Conservation (phyloP, 2,888 invertebrate species). For the Orchesellides sinensis region DNA sequence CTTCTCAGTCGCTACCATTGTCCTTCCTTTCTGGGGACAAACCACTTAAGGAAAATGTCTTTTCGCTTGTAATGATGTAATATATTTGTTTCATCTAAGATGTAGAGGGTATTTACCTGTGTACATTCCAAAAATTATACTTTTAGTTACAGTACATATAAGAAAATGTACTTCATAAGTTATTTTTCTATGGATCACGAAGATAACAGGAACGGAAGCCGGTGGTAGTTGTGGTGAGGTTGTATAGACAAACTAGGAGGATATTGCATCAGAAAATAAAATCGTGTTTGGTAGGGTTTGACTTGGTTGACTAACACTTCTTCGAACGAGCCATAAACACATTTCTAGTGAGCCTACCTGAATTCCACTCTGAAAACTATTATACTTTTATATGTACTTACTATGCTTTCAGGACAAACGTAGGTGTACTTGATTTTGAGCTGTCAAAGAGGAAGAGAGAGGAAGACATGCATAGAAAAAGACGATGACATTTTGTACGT, state of each 20-base stretch:
- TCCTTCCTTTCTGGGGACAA: conserved; percentile 48
- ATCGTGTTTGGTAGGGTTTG: conserved; percentile 52
- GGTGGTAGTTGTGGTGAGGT: conserved; percentile 38
- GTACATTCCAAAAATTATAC: background rate
- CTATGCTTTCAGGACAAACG: too few relatives aligned
- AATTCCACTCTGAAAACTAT: background rate
- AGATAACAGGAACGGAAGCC: conserved; percentile 53
- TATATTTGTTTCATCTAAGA: conserved; percentile 56
- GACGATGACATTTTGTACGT: conserved; percentile 55
- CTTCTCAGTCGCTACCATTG: conserved; percentile 27
- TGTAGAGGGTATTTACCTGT: conserved; percentile 36
- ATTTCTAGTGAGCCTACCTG: background rate
- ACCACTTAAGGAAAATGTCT: conserved; percentile 64
- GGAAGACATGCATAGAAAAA: conserved; percentile 62
- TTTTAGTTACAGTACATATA: background rate
- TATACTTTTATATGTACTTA: background rate
- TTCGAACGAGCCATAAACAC: conserved; percentile 22
- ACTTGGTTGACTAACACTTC: conserved; percentile 49
- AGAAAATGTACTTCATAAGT: background rate
- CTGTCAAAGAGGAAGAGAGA: conserved; percentile 49
- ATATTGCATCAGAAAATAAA: conserved; percentile 35
- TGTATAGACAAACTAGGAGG: conserved; percentile 41
- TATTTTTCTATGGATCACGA: conserved; percentile 15
- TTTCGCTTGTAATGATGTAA: conserved; percentile 64
- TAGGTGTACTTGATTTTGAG: conserved; percentile 56